These are phyloP conservation scores for Icerya purchasi DNA, from an alignment of 2,888 invertebrate species.

Conservation along the genomic window DNA sequence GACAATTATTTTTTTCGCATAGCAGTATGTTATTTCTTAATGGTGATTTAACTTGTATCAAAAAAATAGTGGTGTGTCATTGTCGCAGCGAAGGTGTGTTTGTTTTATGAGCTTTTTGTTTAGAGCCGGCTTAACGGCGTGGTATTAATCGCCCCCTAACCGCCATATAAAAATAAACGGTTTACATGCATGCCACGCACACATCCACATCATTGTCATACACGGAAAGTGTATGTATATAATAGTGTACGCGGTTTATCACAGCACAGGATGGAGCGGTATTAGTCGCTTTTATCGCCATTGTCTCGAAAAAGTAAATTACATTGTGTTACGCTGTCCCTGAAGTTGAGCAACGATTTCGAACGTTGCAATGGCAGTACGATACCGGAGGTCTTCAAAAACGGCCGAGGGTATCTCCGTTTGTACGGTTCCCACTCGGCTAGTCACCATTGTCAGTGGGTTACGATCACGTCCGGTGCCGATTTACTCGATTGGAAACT, in stretches of 20 bases:
- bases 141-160: too few species aligned
- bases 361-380: background rate
- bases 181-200: background rate
- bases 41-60: too few species aligned
- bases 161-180: background rate
- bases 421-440: slow-evolving; percentile 36
- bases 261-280: background rate
- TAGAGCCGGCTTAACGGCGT: too few species aligned
- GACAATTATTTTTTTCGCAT: too few species aligned
- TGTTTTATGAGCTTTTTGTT: too few species aligned
- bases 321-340: slow-evolving; percentile 1
- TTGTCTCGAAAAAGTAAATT: too few species aligned
- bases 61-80: too few species aligned
- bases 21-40: too few species aligned
- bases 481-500: slow-evolving; percentile 70
- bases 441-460: slow-evolving; percentile 40
- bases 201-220: background rate
- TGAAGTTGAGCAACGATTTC: slow-evolving; percentile 1
- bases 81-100: too few species aligned
- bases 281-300: too few species aligned
- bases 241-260: background rate
- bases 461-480: slow-evolving; percentile 74
- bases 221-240: background rate
- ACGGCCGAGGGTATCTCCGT: slow-evolving; percentile 32
- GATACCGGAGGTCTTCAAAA: slow-evolving; percentile 8